These are phyloP conservation scores for Oncorhynchus kisutch DNA, from an alignment of 2,113 vertebrate species.

Conservation along the genomic window DNA sequence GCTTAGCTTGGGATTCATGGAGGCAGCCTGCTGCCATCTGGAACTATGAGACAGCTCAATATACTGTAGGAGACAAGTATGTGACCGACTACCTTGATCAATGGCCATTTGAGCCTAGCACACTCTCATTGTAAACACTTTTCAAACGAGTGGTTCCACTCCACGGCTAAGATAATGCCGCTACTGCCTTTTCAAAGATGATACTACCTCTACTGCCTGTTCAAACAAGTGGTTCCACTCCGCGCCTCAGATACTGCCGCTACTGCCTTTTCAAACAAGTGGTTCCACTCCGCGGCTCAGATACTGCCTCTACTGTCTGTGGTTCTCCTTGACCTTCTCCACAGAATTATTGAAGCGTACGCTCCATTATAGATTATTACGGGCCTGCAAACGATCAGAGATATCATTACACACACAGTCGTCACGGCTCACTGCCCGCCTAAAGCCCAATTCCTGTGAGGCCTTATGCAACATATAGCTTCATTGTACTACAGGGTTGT, in stretches of 20 bases:
- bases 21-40: background rate
- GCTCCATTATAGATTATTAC: constrained; percentile 4
- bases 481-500: background rate
- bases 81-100: background rate
- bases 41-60: no score
- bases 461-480: background rate
- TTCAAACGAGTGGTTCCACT: no score
- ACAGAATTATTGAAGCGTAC: background rate
- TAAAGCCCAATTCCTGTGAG: background rate
- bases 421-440: background rate
- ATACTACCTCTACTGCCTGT: no score
- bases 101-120: background rate
- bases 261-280: background rate
- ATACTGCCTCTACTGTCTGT: background rate
- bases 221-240: background rate
- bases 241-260: background rate
- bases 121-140: background rate
- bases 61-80: no score
- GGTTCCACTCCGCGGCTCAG: background rate
- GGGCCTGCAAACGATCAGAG: background rate
- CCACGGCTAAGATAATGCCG: no score
- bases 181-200: no score
- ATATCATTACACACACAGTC: background rate
- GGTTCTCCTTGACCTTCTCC: background rate
- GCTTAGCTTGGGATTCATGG: background rate